These are phyloP conservation scores for Panagrolaimus sp. DNA, from an alignment of 1,140 invertebrate genomes.

Conservation along the genomic window DNA sequence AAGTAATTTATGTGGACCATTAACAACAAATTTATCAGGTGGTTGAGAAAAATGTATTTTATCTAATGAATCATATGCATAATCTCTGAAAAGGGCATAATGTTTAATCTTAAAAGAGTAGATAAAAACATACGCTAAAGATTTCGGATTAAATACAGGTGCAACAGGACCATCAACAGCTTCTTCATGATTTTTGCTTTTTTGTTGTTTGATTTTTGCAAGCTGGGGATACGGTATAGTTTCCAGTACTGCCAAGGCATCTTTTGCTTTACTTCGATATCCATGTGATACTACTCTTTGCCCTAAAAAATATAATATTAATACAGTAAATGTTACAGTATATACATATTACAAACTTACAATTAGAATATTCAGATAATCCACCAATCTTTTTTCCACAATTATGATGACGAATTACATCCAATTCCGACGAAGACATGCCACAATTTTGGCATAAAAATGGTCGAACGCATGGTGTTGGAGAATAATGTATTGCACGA, in stretches of 20 bases:
- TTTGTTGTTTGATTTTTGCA: background rate
- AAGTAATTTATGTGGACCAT: too few species aligned
- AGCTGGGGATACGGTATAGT: constrained; percentile 4
- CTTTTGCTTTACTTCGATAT: background rate
- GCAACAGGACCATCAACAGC: background rate
- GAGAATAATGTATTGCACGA: constrained; percentile 6
- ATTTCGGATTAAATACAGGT: background rate
- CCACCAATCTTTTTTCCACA: constrained; percentile 13
- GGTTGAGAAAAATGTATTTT: background rate
- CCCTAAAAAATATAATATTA: too few species aligned
- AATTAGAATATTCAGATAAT: background rate
- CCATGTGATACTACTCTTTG: background rate
- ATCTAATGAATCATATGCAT: background rate
- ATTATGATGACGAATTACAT: background rate
- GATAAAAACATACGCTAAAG: background rate
- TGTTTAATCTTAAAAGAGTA: background rate
- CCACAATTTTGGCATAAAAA: constrained; percentile 6
- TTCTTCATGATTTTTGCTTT: background rate
- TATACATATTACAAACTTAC: too few species aligned
- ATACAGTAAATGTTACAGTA: too few species aligned
- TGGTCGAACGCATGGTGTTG: background rate
- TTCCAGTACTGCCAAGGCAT: background rate
- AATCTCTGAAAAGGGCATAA: background rate
- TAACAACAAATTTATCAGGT: too few species aligned
- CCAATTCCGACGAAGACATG: background rate